Conservation (phyloP, 2,113 vertebrate species). For the Rhinolophus ferrumequinum region DNA sequence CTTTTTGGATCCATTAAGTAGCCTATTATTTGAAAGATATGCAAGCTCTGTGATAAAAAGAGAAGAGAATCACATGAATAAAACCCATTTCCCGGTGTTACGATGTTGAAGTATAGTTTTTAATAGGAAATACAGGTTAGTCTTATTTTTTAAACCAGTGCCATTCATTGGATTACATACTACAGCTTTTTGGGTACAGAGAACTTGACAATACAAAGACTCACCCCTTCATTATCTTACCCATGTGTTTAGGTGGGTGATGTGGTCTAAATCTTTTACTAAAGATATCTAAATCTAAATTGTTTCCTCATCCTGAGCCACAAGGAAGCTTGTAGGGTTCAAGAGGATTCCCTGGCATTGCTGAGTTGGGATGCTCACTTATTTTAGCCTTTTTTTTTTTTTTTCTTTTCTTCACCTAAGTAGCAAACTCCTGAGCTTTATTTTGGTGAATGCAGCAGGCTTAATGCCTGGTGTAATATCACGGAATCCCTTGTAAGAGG, state of each 20-base stretch:
- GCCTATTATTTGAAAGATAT: not conserved
- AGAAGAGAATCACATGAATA: not conserved
- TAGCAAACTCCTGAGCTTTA: not conserved
- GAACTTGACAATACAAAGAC: not conserved
- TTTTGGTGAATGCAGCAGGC: not conserved
- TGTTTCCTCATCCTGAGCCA: not conserved
- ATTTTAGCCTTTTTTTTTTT: not conserved
- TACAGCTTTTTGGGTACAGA: not conserved
- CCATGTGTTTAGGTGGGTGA: not conserved
- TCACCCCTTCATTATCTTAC: not conserved
- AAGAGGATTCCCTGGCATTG: not conserved
- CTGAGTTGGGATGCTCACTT: not conserved
- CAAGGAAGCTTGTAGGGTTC: not conserved
- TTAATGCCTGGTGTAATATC: not conserved
- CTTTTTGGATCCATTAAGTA: not conserved
- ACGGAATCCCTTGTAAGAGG: not conserved
- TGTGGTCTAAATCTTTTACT: not conserved
- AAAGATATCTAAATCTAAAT: not conserved
- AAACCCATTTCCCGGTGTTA: slow-evolving; percentile 1
- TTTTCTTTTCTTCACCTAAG: not conserved
- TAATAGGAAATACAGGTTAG: not conserved
- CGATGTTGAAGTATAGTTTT: not conserved
- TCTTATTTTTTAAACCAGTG: not conserved
- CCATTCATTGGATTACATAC: not conserved
- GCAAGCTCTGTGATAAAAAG: not conserved